Evolutionary conservation across 2,797 vertebrate species (phyloP).

Genomic region (Enteromius unitaeniatus): DNA sequence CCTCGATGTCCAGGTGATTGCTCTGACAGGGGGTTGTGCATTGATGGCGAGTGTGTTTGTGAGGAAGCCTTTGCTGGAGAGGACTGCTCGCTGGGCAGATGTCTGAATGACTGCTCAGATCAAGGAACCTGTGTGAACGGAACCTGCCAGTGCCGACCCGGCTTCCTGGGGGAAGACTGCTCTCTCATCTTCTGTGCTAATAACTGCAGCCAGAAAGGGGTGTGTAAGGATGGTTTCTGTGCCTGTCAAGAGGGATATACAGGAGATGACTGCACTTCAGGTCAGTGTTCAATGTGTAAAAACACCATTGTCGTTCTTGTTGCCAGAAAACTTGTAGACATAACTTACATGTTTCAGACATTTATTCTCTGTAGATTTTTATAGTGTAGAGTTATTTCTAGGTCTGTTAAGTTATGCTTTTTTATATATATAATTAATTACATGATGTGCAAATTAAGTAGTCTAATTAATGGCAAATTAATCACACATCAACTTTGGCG

Average conservation of each 20-base stretch:
- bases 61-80: constrained; percentile 91
- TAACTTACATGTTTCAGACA: neutral
- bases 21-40: constrained; percentile 89
- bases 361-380: neutral
- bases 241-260: constrained; percentile 89
- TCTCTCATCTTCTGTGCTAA: constrained; percentile 85
- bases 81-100: constrained; percentile 87
- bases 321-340: neutral
- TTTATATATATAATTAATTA: neutral
- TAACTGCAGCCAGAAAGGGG: constrained; percentile 89
- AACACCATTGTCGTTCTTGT: neutral
- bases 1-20: constrained; percentile 89
- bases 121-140: constrained; percentile 89
- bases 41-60: constrained; percentile 93
- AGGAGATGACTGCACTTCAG: constrained; percentile 93
- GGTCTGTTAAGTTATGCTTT: neutral
- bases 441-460: neutral
- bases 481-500: neutral
- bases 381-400: neutral
- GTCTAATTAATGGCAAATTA: neutral
- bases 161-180: constrained; percentile 91
- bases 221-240: constrained; percentile 90
- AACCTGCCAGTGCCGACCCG: constrained; percentile 89
- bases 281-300: constrained; percentile 71
- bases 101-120: constrained; percentile 91